phyloP scores from a whole-genome alignment of 2,797 vertebrate species.

The Tamandua tetradactyla region DNA sequence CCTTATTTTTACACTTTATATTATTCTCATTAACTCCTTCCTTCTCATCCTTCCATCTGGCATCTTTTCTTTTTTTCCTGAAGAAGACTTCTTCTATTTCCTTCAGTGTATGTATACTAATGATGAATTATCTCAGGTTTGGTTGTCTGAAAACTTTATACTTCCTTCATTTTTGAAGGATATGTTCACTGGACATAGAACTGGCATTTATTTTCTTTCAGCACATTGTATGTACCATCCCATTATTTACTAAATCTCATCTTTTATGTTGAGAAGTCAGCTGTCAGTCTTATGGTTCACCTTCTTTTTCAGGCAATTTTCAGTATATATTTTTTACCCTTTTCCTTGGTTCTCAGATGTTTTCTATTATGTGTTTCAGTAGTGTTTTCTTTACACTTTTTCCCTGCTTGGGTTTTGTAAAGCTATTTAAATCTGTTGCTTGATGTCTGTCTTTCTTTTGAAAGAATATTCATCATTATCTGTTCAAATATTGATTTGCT shows the following conservation, averaged over 20 bases:
- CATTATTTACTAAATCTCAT: not conserved
- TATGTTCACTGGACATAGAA: not conserved
- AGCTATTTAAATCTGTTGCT: not conserved
- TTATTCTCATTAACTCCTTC: not conserved
- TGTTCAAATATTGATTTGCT: not conserved
- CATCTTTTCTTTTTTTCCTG: not conserved
- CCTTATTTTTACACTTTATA: not conserved
- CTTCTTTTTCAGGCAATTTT: too few relatives aligned
- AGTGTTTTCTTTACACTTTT: too few relatives aligned
- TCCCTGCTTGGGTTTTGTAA: not conserved
- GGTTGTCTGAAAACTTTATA: not conserved
- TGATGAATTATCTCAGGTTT: not conserved
- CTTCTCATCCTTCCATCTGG: not conserved
- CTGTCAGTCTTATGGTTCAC: too few relatives aligned
- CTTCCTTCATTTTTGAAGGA: not conserved
- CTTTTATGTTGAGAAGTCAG: too few relatives aligned
- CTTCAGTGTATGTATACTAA: not conserved
- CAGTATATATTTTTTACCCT: too few relatives aligned
- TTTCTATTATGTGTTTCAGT: too few relatives aligned
- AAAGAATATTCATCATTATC: not conserved
- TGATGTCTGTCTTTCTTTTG: not conserved
- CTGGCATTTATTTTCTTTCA: not conserved
- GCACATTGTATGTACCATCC: too few relatives aligned
- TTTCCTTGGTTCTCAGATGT: too few relatives aligned
- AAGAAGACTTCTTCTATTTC: not conserved